Base-by-base conservation (phyloP, 1,140 invertebrate species). In the Drosophila ogumai region DNA sequence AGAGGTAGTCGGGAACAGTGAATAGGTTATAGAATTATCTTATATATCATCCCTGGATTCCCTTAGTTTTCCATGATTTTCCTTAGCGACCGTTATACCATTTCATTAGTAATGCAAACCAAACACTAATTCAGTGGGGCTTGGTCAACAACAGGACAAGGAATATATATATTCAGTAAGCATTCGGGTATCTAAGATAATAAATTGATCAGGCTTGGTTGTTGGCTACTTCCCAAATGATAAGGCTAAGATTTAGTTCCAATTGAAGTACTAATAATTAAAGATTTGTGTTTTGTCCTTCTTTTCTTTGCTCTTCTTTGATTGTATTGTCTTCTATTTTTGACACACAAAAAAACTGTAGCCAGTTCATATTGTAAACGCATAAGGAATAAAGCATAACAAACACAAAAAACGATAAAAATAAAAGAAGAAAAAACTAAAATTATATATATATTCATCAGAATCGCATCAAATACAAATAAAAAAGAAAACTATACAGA, bases 241-340 rank as follows among this genome's bases (percentile, higher is more conserved):
- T 41, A 58, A 38, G 54, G 19, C 54, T 67, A 67, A 59, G 72
- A 66, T 34, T 76, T 76, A 10, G 36, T 67, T 76, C 17, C 47
- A 52, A 66, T 50, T 75, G 12, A 47, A 76, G 73, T 76, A 59
- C 63, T 76, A 76, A 68, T 76, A 68, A 76, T 68, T 67, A 31
- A 55, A 61, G 49, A 78, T 78, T 78, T 65, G 54, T 77, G 54
- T 69, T 50, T 72, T 72, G 50, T 73, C 52, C 66, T 76, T 76
- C 54, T 77, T 76, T 76, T 65, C 73, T 75, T 75, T 76, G 64
- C 63, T 77, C 69, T 74, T 74, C 57, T 74, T 74, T 73, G 67
- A 73, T 76, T 76, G 74, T 59, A 76, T 67, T 75, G 72, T 76
- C 74, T 76, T 49, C 59, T 49, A 56, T 74, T 41, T 76, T 59